These are phyloP conservation scores for Clupea harengus DNA, from an alignment of 2,113 vertebrate species.

Conservation along the genomic window DNA sequence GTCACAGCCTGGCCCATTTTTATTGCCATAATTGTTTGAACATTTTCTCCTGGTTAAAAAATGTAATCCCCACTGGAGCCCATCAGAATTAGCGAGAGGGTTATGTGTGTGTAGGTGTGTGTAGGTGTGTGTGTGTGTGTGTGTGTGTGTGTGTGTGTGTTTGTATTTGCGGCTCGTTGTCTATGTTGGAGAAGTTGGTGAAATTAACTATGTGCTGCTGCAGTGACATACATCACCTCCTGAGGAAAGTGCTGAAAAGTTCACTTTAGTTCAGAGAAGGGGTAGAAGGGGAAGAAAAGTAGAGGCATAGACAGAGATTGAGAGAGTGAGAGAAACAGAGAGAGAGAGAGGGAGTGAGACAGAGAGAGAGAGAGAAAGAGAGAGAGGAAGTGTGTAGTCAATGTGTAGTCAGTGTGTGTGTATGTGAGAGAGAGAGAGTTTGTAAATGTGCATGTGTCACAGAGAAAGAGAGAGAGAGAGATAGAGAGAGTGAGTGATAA, in stretches of 20 bases:
- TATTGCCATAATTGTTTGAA: background rate
- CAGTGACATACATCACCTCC: background rate
- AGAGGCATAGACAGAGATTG: background rate
- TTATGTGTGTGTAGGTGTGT: background rate
- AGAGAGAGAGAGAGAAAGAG: background rate
- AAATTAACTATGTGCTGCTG: background rate
- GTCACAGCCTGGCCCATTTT: background rate
- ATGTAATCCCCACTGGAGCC: background rate
- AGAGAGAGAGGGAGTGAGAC: too few species aligned
- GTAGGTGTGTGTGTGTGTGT: background rate
- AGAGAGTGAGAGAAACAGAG: background rate
- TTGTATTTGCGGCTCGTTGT: background rate
- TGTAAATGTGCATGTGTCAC: background rate
- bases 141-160: slow-evolving; percentile 6
- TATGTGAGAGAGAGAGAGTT: background rate
- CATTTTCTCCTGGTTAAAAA: background rate
- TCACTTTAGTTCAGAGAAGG: background rate
- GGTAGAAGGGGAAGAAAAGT: background rate
- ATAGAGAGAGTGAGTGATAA: background rate
- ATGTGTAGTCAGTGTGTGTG: background rate
- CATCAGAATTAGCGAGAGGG: background rate
- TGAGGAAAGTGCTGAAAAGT: slow-evolving; percentile 7
- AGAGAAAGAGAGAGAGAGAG: background rate
- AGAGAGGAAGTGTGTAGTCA: background rate
- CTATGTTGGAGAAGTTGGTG: background rate